Evolutionary conservation across 2,797 vertebrate genomes (phyloP), one percentile per base, ranked within the genome.

Genomic region (Poliocrania exsul): DNA sequence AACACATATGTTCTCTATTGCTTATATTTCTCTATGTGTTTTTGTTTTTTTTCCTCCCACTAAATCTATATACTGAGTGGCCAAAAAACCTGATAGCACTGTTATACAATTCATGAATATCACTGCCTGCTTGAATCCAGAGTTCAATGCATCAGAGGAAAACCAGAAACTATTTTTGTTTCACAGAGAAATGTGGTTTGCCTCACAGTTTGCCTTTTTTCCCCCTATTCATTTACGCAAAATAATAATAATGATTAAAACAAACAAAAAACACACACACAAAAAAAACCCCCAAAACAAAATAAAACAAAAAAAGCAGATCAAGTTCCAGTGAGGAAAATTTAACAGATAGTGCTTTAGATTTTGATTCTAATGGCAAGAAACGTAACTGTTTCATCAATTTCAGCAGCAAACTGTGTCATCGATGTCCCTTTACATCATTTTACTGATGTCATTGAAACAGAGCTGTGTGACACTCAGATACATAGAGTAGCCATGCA

Each of bases 381-480:
- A 87, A 86, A 69, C 3, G 9, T 17, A 84, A 69, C 16, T 61
- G 5, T 47, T 83, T 54, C 47, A 44, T 50, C 5, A 33, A 62
- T 70, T 66, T 44, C 28, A 64, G 50, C 64, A 70, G 62, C 57
- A 54, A 8, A 31, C 7, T 23, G 54, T 57, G 81, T 62, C 69
- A 75, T 89, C 26, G 37, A 4, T 28, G 40, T 33, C 23, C 90
- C 81, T 93, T 80, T 58, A 74, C 8, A 53, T 79, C 38, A 51
- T 81, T 95, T 94, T 57, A 66, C 38, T 91, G 64, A 88, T 86
- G 49, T 64, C 80, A 87, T 57, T 64, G 86, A 92, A 96, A 93
- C 6, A 26, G 51, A 88, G 77, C 50, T 88, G 53, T 84, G 14
- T 5, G 18, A 46, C 49, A 79, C 42, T 85, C 80, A 72, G 23